phyloP scores from a whole-genome alignment of 1,140 invertebrate genomes.

The Drosophila littoralis region DNA sequence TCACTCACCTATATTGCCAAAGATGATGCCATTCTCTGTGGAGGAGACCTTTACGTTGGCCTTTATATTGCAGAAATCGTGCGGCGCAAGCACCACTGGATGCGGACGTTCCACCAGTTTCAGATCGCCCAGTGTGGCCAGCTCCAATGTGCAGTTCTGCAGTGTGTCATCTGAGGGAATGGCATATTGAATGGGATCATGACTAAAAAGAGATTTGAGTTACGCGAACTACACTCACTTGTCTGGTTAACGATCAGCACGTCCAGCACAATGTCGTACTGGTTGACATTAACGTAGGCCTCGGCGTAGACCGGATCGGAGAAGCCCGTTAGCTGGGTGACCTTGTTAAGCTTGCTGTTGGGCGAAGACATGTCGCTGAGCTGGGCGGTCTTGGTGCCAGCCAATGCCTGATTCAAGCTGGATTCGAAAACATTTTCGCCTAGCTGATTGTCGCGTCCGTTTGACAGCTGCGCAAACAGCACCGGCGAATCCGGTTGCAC shows the following conservation, averaged over 20 bases:
- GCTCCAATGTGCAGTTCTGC: slow-evolving; percentile 98
- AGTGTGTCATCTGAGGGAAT: slow-evolving; percentile 91
- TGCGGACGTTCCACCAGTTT: slow-evolving; percentile 99
- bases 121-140: slow-evolving; percentile 98
- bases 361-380: slow-evolving; percentile 85
- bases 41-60: slow-evolving; percentile 98
- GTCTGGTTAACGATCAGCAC: slow-evolving; percentile 99
- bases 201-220: neutral
- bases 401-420: slow-evolving; percentile 95
- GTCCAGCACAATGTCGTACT: slow-evolving; percentile 99
- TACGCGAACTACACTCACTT: slow-evolving; percentile 83
- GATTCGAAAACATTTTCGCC: slow-evolving; percentile 98
- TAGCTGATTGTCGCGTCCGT: slow-evolving; percentile 89
- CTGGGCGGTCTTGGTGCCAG: slow-evolving; percentile 86
- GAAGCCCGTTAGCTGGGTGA: slow-evolving; percentile 99
- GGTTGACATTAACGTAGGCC: slow-evolving; percentile 99
- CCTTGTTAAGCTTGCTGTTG: slow-evolving; percentile 91
- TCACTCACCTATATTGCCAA: slow-evolving; percentile 96
- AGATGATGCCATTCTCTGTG: slow-evolving; percentile 99
- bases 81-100: slow-evolving; percentile 96
- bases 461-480: slow-evolving; percentile 92
- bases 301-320: slow-evolving; percentile 99
- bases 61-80: slow-evolving; percentile 99
- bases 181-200: neutral
- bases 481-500: slow-evolving; percentile 96